Evolutionary conservation across 2,797 vertebrate species (phyloP).

Genomic region (Calcarius lapponicus): DNA sequence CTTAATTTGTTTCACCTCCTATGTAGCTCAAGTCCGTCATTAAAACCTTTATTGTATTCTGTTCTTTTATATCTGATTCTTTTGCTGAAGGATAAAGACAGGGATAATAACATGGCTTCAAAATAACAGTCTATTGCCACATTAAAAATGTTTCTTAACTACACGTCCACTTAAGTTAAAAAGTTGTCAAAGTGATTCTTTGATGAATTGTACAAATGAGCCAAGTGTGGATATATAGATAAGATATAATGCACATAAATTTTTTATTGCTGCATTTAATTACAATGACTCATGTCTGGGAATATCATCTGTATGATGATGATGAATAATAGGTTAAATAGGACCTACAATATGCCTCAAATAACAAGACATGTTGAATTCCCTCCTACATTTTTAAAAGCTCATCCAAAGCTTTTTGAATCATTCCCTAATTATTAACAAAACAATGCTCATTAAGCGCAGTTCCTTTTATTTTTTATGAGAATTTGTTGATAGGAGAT

Average conservation of each 20-base stretch:
- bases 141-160: background rate
- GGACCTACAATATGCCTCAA: background rate
- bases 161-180: background rate
- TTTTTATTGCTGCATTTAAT: background rate
- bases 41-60: background rate
- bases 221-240: background rate
- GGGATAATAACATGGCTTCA: background rate
- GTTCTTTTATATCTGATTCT: background rate
- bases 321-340: background rate
- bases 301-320: background rate
- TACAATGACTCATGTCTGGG: background rate
- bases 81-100: background rate
- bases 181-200: background rate
- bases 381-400: background rate
- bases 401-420: background rate
- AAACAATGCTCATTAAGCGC: background rate
- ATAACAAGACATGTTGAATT: background rate
- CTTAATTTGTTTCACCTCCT: background rate
- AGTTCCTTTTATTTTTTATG: background rate
- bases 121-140: background rate
- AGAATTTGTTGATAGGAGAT: background rate
- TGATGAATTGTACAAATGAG: background rate
- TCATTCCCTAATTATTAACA: background rate
- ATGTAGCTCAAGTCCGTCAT: background rate
- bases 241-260: background rate